phyloP scores from a whole-genome alignment of 2,888 invertebrate species.

The Tuta absoluta region DNA sequence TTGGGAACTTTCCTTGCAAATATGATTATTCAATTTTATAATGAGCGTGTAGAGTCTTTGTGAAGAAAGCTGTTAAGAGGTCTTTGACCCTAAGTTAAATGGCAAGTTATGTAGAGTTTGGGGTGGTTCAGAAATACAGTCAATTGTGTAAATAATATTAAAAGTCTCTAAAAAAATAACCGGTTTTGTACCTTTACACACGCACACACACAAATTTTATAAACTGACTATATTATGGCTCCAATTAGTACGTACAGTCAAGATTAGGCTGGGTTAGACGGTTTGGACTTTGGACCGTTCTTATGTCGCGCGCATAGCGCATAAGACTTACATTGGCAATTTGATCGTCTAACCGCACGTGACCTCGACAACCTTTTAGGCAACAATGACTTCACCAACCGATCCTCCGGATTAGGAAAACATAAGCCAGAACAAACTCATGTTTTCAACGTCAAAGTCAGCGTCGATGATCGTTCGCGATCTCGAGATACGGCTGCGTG shows the following conservation, averaged over 20 bases:
- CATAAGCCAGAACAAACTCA: not conserved
- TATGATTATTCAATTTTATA: conserved; percentile 19
- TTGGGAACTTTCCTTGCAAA: conserved; percentile 33
- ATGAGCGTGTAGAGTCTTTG: conserved; percentile 11
- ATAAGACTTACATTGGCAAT: no score
- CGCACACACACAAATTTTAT: no score
- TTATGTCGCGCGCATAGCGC: no score
- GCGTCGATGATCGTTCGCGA: conserved; percentile 49
- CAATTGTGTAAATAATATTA: not conserved
- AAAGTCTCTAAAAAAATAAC: no score
- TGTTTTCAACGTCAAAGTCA: conserved; percentile 32
- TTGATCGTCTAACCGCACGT: no score
- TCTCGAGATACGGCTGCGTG: conserved; percentile 57
- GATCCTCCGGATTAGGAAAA: conserved; percentile 2
- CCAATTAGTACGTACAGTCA: no score
- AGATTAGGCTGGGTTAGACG: no score
- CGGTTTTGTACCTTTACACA: no score
- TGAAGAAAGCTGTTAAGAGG: conserved; percentile 14
- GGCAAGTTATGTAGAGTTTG: not conserved
- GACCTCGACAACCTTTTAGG: no score
- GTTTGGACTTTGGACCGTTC: no score
- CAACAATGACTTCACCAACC: not conserved
- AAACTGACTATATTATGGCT: no score
- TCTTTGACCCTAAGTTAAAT: not conserved
- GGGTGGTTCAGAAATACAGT: not conserved